A percentile compares a stretch with the other conserved stretches of the same genome.
phyloP scores from a whole-genome alignment of 2,113 vertebrate species.

The Psittacara wagleri region DNA sequence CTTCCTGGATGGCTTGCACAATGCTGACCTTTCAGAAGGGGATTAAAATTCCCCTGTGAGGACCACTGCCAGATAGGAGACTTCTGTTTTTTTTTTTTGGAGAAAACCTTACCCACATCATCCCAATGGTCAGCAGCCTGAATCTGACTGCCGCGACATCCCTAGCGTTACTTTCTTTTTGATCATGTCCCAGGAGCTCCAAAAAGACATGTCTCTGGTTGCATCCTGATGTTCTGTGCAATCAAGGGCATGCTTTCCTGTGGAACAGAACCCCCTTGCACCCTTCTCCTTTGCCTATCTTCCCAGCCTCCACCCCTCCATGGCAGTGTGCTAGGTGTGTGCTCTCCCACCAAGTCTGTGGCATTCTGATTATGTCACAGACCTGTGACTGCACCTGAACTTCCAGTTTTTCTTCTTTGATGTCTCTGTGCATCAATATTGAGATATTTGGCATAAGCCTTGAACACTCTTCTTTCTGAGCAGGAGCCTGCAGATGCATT shows the following conservation, averaged over 20 bases:
- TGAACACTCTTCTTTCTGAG: not conserved
- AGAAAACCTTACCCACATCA: not conserved
- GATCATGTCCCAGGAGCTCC: not conserved
- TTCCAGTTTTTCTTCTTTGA: not conserved
- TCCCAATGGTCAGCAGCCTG: not conserved
- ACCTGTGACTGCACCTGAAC: not conserved
- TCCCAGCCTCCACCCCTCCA: not conserved
- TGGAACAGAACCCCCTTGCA: not conserved
- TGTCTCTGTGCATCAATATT: not conserved
- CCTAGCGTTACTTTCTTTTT: not conserved
- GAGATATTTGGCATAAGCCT: not conserved
- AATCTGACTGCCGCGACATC: not conserved
- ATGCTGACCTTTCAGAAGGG: not conserved
- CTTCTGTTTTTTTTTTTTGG: not conserved
- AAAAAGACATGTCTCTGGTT: not conserved
- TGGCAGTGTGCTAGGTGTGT: not conserved
- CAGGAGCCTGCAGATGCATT: not conserved
- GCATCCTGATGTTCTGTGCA: not conserved
- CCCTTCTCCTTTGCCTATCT: not conserved
- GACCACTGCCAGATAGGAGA: not conserved
- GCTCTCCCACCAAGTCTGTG: not conserved
- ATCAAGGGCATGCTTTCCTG: not conserved
- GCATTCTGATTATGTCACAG: not conserved
- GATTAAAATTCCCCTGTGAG: not conserved
- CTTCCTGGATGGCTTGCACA: not conserved